Percentiles rank a stretch among this genome's conserved stretches.
Conservation (phyloP, 2,888 invertebrate genomes). For the Agonopterix arenella region DNA sequence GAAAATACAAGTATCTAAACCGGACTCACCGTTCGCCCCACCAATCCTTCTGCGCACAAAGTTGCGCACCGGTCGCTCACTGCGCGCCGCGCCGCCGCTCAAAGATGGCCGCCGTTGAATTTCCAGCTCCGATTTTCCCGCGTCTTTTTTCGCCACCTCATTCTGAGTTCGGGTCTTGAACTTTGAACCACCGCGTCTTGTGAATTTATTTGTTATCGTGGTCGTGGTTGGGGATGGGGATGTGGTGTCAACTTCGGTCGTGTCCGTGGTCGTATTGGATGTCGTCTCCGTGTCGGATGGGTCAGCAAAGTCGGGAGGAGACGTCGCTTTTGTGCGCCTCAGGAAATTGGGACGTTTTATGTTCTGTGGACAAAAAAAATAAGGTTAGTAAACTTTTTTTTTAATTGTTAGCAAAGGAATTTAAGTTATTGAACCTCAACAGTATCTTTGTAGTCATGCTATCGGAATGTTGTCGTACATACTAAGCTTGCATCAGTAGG, state of each 20-base stretch:
- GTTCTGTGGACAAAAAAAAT: constrained; percentile 33
- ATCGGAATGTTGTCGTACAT: too few relatives aligned
- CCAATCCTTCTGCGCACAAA: constrained; percentile 53
- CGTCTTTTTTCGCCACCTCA: constrained; percentile 16
- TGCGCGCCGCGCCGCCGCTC: constrained; percentile 43
- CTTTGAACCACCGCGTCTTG: constrained; percentile 32
- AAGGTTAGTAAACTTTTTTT: background rate
- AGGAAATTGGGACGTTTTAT: constrained; percentile 46
- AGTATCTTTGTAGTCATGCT: too few relatives aligned
- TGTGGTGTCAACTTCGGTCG: constrained; percentile 16
- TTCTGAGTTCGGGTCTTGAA: constrained; percentile 29
- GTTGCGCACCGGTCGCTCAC: constrained; percentile 56
- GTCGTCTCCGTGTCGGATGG: constrained; percentile 7
- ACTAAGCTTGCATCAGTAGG: too few relatives aligned
- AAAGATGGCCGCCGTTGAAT: constrained; percentile 47
- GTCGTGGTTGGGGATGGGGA: constrained; percentile 11
- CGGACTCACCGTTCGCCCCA: constrained; percentile 64
- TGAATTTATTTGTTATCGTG: constrained; percentile 42
- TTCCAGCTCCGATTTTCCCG: constrained; percentile 25
- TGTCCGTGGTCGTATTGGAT: constrained; percentile 30
- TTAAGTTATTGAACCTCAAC: background rate
- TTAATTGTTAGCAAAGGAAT: background rate
- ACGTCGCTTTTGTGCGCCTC: constrained; percentile 60
- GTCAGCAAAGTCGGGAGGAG: constrained; percentile 43
- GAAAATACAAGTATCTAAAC: constrained; percentile 22